These are phyloP conservation scores for Cyanoliseus patagonus DNA, from an alignment of 2,113 vertebrate genomes.

Conservation along the genomic window DNA sequence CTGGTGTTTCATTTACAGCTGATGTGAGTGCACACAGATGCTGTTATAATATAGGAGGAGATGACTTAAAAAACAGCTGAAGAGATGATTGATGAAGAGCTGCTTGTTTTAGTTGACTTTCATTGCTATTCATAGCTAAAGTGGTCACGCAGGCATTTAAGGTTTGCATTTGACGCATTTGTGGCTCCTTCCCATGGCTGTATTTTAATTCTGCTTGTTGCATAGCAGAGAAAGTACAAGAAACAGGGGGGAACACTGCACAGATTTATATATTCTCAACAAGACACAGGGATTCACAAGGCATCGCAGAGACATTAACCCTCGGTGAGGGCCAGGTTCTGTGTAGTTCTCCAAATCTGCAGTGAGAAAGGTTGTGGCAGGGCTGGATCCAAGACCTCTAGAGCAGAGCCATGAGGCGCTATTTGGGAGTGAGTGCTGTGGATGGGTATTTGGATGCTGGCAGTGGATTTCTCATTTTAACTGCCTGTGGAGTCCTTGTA, in stretches of 20 bases:
- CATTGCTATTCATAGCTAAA: background rate
- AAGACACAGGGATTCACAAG: background rate
- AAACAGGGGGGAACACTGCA: background rate
- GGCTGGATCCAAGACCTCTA: background rate
- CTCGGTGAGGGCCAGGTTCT: background rate
- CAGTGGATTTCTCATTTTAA: background rate
- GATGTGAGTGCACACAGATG: background rate
- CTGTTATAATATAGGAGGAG: background rate
- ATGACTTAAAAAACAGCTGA: background rate
- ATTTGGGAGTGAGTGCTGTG: background rate
- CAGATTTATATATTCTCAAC: rapidly evolving
- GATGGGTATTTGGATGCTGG: background rate
- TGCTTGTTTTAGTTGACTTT: background rate
- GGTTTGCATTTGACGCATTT: background rate
- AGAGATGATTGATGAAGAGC: background rate
- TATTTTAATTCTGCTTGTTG: background rate
- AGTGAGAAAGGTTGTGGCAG: background rate
- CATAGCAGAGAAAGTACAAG: background rate
- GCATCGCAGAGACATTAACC: background rate
- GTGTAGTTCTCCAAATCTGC: background rate
- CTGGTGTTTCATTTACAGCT: background rate
- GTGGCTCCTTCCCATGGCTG: rapidly evolving
- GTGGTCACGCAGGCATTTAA: background rate
- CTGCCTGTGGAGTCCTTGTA: background rate
- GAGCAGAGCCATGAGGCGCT: rapidly evolving